These are phyloP conservation scores for Torymus auratus DNA, from an alignment of 2,888 invertebrate genomes.

Conservation along the genomic window DNA sequence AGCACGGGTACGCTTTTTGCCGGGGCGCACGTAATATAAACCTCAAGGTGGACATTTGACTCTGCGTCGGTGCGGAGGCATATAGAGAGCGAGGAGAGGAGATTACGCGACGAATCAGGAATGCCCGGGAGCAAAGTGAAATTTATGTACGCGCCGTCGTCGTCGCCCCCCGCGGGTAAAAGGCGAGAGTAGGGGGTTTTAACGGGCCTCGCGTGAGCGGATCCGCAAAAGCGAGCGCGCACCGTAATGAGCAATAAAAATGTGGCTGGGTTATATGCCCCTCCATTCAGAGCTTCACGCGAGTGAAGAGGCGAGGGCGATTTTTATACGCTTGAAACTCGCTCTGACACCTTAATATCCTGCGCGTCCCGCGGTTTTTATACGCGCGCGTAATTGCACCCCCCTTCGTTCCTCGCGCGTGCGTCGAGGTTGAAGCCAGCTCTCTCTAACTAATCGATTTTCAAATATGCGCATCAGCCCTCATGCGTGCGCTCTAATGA, in stretches of 20 bases:
- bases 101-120: slow-evolving; percentile 60
- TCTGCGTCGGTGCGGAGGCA: no score
- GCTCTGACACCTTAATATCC: slow-evolving; percentile 18
- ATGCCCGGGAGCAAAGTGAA: slow-evolving; percentile 60
- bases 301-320: not conserved
- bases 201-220: slow-evolving; percentile 50
- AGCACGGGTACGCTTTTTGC: no score
- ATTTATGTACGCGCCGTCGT: slow-evolving; percentile 59
- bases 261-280: slow-evolving; percentile 9
- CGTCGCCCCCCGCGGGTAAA: slow-evolving; percentile 10
- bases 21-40: no score
- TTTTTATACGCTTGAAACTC: slow-evolving; percentile 14
- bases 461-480: slow-evolving; percentile 4
- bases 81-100: not conserved
- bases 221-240: slow-evolving; percentile 54
- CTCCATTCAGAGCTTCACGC: no score
- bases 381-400: slow-evolving; percentile 7
- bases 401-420: not conserved
- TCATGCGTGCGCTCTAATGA: not conserved
- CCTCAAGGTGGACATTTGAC: no score
- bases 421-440: no score
- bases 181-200: slow-evolving; percentile 52
- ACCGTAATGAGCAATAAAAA: slow-evolving; percentile 60
- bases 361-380: not conserved
- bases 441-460: slow-evolving; percentile 8